phyloP scores from a whole-genome alignment of 2,888 invertebrate species.

The Drosophila stalkeri region DNA sequence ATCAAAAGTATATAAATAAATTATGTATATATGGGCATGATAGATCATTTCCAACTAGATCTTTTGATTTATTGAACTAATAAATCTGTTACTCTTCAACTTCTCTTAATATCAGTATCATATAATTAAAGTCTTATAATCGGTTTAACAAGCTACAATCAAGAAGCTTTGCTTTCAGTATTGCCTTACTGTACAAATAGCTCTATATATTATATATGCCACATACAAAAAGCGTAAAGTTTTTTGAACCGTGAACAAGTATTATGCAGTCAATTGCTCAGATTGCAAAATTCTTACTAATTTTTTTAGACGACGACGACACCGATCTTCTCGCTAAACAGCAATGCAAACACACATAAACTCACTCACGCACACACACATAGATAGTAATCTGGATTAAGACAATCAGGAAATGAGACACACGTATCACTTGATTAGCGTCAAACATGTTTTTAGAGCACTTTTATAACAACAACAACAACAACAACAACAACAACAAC shows the following conservation, averaged over 20 bases:
- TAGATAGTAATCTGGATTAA: conserved; percentile 42
- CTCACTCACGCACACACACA: background rate
- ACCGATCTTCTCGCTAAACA: conserved; percentile 14
- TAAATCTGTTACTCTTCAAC: no score
- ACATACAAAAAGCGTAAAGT: background rate
- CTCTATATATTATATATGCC: background rate
- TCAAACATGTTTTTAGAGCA: conserved; percentile 34
- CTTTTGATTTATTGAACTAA: background rate
- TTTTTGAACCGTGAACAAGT: background rate
- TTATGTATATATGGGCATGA: background rate
- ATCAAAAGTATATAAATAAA: background rate
- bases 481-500: background rate
- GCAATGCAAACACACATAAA: conserved; percentile 3
- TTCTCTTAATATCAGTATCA: no score
- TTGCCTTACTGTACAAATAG: background rate
- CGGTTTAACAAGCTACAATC: no score
- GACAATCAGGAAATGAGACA: conserved; percentile 68
- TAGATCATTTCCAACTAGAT: background rate
- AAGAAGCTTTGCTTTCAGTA: background rate
- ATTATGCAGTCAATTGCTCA: background rate
- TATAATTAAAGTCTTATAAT: no score
- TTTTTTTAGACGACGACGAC: conserved; percentile 5
- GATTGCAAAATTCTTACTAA: background rate
- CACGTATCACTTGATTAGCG: conserved; percentile 50
- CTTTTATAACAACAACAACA: background rate